phyloP scores from a whole-genome alignment of 2,113 vertebrate species.

The Chitala chitala region DNA sequence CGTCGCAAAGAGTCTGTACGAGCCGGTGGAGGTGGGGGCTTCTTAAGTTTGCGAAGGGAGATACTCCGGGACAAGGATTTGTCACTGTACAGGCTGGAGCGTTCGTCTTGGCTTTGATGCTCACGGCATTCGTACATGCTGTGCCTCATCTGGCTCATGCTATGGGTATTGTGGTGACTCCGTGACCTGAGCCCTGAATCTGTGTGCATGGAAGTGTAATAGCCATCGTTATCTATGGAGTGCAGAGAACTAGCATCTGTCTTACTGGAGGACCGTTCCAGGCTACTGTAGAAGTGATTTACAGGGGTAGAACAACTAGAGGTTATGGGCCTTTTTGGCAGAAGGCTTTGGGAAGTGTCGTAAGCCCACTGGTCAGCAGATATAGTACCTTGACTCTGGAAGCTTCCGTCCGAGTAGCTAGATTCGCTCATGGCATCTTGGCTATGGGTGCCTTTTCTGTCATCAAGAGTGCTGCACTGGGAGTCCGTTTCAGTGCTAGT shows the following conservation, averaged over 20 bases:
- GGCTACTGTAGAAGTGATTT: constrained; percentile 76
- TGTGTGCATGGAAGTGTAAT: constrained; percentile 68
- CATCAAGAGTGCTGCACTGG: constrained; percentile 37
- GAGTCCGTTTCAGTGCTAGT: constrained; percentile 44
- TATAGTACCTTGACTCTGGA: constrained; percentile 53
- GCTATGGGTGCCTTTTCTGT: constrained; percentile 34
- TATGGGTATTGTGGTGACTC: constrained; percentile 46
- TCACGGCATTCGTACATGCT: constrained; percentile 78
- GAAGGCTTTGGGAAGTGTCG: constrained; percentile 59
- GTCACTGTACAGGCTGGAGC: constrained; percentile 61
- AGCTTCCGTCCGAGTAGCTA: constrained; percentile 61
- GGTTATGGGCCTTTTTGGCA: constrained; percentile 58
- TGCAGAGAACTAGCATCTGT: constrained; percentile 76
- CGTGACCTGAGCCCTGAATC: constrained; percentile 68
- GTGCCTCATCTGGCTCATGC: constrained; percentile 69
- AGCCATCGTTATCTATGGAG: constrained; percentile 79
- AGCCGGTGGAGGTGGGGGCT: constrained; percentile 82
- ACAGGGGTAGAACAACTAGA: constrained; percentile 74
- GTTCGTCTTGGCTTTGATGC: constrained; percentile 60
- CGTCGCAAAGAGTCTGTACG: constrained; percentile 89
- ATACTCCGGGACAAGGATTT: constrained; percentile 78
- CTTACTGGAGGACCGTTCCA: constrained; percentile 69
- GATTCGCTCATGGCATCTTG: constrained; percentile 65
- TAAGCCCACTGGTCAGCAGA: constrained; percentile 71
- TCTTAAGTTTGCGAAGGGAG: constrained; percentile 88